Percentiles rank a stretch among this genome's conserved stretches.
Conservation (phyloP, 2,113 vertebrate genomes). For the Eublepharis macularius region DNA sequence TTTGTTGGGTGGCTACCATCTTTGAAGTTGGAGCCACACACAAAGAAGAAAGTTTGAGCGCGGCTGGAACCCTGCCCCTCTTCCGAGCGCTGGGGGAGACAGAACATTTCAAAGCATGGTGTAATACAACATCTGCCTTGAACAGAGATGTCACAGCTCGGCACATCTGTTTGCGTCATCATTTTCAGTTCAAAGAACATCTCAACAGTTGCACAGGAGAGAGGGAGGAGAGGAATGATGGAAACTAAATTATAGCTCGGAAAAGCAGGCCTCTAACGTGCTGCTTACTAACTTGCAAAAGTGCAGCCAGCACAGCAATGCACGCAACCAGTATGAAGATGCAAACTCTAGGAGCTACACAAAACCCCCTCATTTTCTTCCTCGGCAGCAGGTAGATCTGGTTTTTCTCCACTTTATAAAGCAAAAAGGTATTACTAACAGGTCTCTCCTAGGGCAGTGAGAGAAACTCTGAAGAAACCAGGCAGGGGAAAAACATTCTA, state of each 20-base stretch:
- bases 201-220: too few relatives aligned
- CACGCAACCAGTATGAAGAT: too few relatives aligned
- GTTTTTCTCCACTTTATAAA: background rate
- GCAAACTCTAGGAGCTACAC: background rate
- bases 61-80: too few relatives aligned
- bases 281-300: background rate
- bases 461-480: too few relatives aligned
- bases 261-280: background rate
- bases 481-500: background rate
- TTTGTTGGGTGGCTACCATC: fast-evolving
- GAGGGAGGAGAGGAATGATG: background rate
- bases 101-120: background rate
- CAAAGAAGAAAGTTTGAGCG: too few relatives aligned
- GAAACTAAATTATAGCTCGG: background rate
- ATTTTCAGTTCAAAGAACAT: too few relatives aligned
- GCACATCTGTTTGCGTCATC: too few relatives aligned
- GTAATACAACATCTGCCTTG: too few relatives aligned
- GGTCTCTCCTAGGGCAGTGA: background rate
- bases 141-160: too few relatives aligned
- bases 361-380: too few relatives aligned
- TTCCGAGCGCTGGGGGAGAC: background rate
- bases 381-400: background rate
- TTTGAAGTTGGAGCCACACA: too few relatives aligned
- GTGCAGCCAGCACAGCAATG: background rate
- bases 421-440: background rate